Percentiles rank a stretch among this genome's conserved stretches.
Evolutionary conservation across 2,888 invertebrate species (phyloP).

Genomic region (Leptopilina syphax): DNA sequence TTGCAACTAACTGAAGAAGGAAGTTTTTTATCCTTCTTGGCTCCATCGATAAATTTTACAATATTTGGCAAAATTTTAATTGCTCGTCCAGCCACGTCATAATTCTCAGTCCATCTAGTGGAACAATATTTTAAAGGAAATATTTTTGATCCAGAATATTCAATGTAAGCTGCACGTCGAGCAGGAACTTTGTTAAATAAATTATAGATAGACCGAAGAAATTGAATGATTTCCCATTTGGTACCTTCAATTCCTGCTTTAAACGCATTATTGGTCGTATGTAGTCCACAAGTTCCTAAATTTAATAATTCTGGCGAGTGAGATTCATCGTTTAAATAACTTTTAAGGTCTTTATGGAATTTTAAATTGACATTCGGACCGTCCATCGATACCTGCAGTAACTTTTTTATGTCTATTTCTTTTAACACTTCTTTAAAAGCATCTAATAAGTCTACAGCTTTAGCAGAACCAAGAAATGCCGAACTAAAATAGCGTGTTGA

Average conservation of each 20-base stretch:
- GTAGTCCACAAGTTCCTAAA: conserved; percentile 59
- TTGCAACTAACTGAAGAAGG: too few species aligned
- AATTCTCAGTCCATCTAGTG: conserved; percentile 62
- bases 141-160: conserved; percentile 47
- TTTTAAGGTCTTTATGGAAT: conserved; percentile 46
- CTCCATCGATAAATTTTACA: conserved; percentile 49
- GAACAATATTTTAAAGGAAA: conserved; percentile 63
- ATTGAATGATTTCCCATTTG: conserved; percentile 56
- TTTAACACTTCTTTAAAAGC: conserved; percentile 45
- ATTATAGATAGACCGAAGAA: conserved; percentile 59
- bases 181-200: conserved; percentile 65
- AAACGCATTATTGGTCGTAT: conserved; percentile 64
- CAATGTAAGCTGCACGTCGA: conserved; percentile 59
- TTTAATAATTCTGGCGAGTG: conserved; percentile 52
- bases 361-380: conserved; percentile 51
- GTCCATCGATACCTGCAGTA: conserved; percentile 55
- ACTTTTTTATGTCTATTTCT: conserved; percentile 47
- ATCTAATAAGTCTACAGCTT: conserved; percentile 55
- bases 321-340: conserved; percentile 24
- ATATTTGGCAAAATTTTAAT: conserved; percentile 50
- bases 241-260: conserved; percentile 59
- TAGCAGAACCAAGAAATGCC: conserved; percentile 53
- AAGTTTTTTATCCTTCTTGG: conserved; percentile 42
- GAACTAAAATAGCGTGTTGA: conserved; percentile 57
- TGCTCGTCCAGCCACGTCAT: conserved; percentile 52